Evolutionary conservation across 2,113 vertebrate species (phyloP), one percentile per base, ranked within the genome.

Genomic region (Ictidomys tridecemlineatus): DNA sequence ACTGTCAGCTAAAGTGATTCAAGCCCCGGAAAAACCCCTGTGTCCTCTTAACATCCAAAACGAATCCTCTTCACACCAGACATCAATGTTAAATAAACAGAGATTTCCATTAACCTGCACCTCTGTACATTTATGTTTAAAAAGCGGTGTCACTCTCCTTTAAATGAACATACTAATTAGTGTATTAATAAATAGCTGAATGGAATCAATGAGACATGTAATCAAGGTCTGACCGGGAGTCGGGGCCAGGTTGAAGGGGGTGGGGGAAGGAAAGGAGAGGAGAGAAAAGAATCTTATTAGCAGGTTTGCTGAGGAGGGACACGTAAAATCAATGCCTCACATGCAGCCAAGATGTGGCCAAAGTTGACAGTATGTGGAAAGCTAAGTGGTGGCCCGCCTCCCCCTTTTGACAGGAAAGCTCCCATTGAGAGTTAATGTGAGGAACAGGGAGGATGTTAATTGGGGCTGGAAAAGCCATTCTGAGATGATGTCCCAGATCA

Each of bases 121-220:
- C 96, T 98, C 97, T 95, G 92, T 92, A 86, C 94, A 48, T 88
- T 92, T 85, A 83, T 95, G 74, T 94, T 97, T 95, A 82, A 95
- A 97, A 97, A 87, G 94, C 22, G 0, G 88, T 97, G 98, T 97
- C 97, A 97, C 89, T 97, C 96, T 97, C 94, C 92, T 90, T 97
- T 97, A 96, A 95, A 96, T 86, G 98, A 98, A 96, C 90, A 91
- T 91, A 86, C 96, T 97, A 98, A 98, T 98, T 98, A 98, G 95
- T 76, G 78, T 93, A 98, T 97, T 98, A 98, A 98, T 98, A 98
- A 97, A 97, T 94, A 96, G 94, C 94, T 95, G 87, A 96, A 98
- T 94, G 95, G 94, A 97, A 97, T 98, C 98, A 97, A 97, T 98
- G 97, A 98, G 97, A 98, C 97, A 97, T 98, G 96, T 95, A 98